Base-by-base conservation (phyloP, 2,888 invertebrate genomes). In the Aspidapion aeneum region DNA sequence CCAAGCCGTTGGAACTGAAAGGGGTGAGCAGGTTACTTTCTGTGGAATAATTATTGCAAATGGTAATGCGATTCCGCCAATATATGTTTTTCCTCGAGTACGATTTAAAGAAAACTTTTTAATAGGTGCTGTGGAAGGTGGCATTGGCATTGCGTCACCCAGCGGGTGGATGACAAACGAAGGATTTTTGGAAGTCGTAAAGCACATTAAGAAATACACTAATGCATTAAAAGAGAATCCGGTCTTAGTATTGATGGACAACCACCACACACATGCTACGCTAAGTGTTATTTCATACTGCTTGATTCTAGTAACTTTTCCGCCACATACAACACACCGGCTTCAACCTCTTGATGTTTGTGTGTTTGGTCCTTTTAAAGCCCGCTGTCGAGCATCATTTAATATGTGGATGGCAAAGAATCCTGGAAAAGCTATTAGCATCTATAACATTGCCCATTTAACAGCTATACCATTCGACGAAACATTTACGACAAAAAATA, bases 161-260 rank as follows among this genome's bases (percentile, higher is more conserved):
- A 61, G 35, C 35, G 64, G 64, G n/a, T 64, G 64, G 12, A 64
- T 64, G 56, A 64, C 63, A 18, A 35, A 19, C 20, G 62, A 63
- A 22, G 50, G 57, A 68, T 75, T 74, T 68, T 20, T 71, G 18
- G 54, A 60, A 58, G 71, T 71, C 9, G 57, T 76, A 55, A 66
- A 74, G 66, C 72, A 74, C 65, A 66, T 74, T 58, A 58, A 64
- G 48, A 66, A 68, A 49, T 55, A 62, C 50, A 66, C 21, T 20
- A 56, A 21, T 20, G 17, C 21, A 16, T 19, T 12, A 35, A 35
- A 35, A 12, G 35, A 35, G 35, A 35, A 35, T 35, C 35, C 35
- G 12, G 57, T 21, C 12, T 56, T 56, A 56, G 17, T 56, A 56
- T 7, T 56, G 17, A 21, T 56, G 17, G n/a, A n/a, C n/a, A n/a